These are phyloP conservation scores for Campoplex capitator DNA, from an alignment of 2,888 invertebrate species.

Conservation along the genomic window DNA sequence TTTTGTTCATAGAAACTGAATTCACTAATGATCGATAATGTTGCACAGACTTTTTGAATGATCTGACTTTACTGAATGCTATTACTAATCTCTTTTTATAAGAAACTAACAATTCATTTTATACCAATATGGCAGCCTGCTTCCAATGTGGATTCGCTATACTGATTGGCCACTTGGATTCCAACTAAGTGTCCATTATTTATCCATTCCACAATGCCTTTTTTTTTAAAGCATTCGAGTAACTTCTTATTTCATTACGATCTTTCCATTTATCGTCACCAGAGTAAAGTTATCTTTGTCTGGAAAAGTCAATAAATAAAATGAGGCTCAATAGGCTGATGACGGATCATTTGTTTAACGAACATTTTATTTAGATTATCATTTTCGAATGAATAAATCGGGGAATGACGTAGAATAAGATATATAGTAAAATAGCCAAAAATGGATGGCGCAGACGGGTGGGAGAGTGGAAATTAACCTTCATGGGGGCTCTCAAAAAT, in stretches of 20 bases:
- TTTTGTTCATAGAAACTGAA: neutral
- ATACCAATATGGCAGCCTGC: neutral
- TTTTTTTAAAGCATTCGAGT: neutral
- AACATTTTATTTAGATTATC: neutral
- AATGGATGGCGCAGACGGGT: constrained; percentile 46
- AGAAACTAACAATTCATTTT: neutral
- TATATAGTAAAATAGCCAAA: constrained; percentile 26
- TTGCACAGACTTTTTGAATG: neutral
- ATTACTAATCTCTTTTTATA: neutral
- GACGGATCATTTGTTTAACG: neutral
- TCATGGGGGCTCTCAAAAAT: constrained; percentile 63
- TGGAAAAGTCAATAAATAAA: neutral
- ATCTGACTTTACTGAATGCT: neutral
- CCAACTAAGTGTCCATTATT: neutral
- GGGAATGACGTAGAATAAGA: neutral
- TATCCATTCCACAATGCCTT: neutral
- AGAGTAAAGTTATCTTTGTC: neutral
- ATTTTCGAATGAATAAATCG: neutral
- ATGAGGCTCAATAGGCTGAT: neutral
- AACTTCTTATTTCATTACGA: neutral
- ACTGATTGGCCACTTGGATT: neutral
- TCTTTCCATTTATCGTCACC: neutral
- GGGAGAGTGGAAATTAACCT: constrained; percentile 65
- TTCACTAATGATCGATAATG: neutral
- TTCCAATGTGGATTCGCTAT: neutral